Percentiles rank a stretch among this genome's conserved stretches.
phyloP scores from a whole-genome alignment of 2,113 vertebrate species.

The Solenodon paradoxus region DNA sequence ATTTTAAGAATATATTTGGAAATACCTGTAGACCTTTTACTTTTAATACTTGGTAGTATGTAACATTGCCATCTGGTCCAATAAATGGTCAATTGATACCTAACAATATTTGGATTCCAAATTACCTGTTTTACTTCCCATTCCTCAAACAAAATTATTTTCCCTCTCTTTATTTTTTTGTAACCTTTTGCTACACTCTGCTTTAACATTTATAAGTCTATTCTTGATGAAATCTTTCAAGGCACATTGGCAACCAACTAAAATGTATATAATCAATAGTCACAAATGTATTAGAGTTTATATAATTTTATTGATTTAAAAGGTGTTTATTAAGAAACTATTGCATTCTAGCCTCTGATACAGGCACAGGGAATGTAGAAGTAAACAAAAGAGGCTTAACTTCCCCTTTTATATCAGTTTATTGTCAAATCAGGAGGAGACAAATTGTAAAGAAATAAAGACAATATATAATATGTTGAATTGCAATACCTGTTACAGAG shows the following conservation, averaged over 20 bases:
- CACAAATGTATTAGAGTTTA: neutral
- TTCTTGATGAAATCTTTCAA: neutral
- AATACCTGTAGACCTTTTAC: neutral
- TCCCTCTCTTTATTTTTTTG: neutral
- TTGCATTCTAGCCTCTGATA: neutral
- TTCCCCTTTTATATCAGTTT: neutral
- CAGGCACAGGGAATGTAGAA: neutral
- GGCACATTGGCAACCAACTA: neutral
- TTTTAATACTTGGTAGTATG: neutral
- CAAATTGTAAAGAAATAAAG: neutral
- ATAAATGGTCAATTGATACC: neutral
- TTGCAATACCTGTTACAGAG: neutral
- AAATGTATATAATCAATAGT: neutral
- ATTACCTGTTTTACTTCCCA: neutral
- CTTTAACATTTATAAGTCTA: neutral
- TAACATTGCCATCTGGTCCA: neutral
- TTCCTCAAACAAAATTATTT: neutral
- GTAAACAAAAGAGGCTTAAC: neutral
- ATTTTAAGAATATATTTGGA: neutral
- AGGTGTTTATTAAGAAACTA: neutral
- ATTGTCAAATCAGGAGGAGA: neutral
- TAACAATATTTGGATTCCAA: neutral
- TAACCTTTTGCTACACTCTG: neutral
- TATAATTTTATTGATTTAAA: neutral
- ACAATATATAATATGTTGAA: neutral